These are phyloP conservation scores for Phaonia tiefii DNA, from an alignment of 2,888 invertebrate species.

Conservation along the genomic window DNA sequence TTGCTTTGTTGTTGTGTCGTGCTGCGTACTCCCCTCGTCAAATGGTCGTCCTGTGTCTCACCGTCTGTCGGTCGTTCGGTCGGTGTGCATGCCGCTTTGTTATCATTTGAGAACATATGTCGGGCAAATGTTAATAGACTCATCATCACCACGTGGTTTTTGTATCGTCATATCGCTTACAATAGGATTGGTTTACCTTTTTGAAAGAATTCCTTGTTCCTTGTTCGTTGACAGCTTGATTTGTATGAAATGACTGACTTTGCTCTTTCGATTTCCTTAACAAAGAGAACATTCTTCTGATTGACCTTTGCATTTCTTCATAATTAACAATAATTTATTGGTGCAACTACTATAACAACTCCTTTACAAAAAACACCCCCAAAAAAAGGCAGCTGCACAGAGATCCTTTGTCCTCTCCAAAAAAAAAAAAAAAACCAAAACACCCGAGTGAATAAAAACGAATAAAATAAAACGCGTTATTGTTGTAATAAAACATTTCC, in stretches of 20 bases:
- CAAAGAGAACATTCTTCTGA: constrained; percentile 42
- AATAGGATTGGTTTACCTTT: constrained; percentile 61
- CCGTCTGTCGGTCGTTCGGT: constrained; percentile 6
- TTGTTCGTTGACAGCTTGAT: constrained; percentile 66
- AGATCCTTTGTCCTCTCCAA: background rate
- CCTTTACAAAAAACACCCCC: background rate
- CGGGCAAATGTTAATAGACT: constrained; percentile 66
- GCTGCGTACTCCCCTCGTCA: background rate
- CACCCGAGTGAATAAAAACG: constrained; percentile 10
- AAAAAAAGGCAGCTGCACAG: constrained; percentile 47
- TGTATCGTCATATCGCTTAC: constrained; percentile 57
- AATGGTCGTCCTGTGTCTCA: constrained; percentile 34
- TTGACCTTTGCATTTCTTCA: constrained; percentile 51
- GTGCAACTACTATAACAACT: constrained; percentile 22
- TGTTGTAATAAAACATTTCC: constrained; percentile 22
- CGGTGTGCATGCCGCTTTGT: constrained; percentile 16
- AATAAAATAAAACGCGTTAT: too few relatives aligned
- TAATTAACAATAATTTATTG: constrained; percentile 65
- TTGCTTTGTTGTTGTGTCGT: constrained; percentile 16
- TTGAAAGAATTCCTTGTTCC: constrained; percentile 54
- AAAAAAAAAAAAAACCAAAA: constrained; percentile 31
- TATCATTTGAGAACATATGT: constrained; percentile 62
- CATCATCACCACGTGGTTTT: constrained; percentile 66
- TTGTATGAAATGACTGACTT: constrained; percentile 63
- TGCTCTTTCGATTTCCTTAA: constrained; percentile 26